Percentiles rank a stretch among this genome's conserved stretches.
Evolutionary conservation across 2,113 vertebrate genomes (phyloP).

Genomic region (Psittacula cyanocephala): DNA sequence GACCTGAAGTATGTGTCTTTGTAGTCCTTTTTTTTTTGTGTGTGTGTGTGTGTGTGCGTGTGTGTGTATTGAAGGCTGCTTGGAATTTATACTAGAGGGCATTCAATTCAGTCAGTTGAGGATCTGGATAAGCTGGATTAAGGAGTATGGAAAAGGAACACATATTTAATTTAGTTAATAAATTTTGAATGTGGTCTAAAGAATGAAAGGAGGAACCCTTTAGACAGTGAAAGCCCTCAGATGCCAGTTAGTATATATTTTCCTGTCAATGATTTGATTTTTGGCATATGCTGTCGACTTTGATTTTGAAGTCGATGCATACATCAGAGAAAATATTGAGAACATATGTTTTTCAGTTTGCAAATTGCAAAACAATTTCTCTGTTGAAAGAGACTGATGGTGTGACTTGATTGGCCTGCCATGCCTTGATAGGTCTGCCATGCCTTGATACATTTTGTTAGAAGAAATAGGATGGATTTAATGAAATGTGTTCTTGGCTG

Average conservation of each 20-base stretch:
- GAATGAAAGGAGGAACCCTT: background rate
- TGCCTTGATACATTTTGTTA: background rate
- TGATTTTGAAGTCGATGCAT: slow-evolving; percentile 60
- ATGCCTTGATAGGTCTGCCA: slow-evolving; percentile 25
- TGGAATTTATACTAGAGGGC: background rate
- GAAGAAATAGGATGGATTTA: background rate
- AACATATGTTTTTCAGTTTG: slow-evolving; percentile 70
- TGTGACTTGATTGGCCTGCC: slow-evolving; percentile 41
- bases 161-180: slow-evolving; percentile 57
- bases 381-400: slow-evolving; percentile 49
- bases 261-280: slow-evolving; percentile 62
- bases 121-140: slow-evolving; percentile 24
- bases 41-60: background rate
- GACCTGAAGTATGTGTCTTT: background rate
- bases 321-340: slow-evolving; percentile 64
- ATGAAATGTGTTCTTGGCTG: slow-evolving; percentile 13
- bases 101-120: slow-evolving; percentile 18
- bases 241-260: slow-evolving; percentile 59
- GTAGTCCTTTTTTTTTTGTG: too few species aligned
- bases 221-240: background rate
- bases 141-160: slow-evolving; percentile 42
- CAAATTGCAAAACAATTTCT: slow-evolving; percentile 32
- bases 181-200: slow-evolving; percentile 38
- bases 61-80: background rate
- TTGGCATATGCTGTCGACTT: slow-evolving; percentile 45